phyloP scores from a whole-genome alignment of 2,797 vertebrate genomes.

The Coccyzus lansbergi region DNA sequence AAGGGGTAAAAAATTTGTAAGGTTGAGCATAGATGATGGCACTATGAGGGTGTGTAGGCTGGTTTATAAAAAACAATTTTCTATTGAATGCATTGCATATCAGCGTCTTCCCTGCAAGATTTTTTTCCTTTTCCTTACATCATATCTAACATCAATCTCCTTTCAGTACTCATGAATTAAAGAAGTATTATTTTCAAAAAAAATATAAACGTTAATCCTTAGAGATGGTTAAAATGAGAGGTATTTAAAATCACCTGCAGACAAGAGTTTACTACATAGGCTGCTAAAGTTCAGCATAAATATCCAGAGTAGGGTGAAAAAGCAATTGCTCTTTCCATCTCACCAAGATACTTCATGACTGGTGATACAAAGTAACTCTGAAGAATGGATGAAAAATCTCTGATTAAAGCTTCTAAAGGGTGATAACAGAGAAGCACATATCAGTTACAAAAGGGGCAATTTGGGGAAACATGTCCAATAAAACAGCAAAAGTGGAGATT shows the following conservation, averaged over 20 bases:
- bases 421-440: not conserved
- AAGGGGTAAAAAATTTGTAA: slow-evolving; percentile 23
- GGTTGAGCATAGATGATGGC: not conserved
- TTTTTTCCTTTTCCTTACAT: not conserved
- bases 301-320: not conserved
- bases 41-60: not conserved
- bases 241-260: not conserved
- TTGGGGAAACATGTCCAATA: not conserved
- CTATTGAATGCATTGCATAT: not conserved
- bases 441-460: not conserved
- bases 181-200: not conserved
- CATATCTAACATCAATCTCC: not conserved
- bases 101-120: not conserved
- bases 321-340: not conserved
- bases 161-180: not conserved
- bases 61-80: not conserved
- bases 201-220: not conserved
- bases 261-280: not conserved
- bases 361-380: not conserved
- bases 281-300: not conserved
- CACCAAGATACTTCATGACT: not conserved
- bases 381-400: not conserved
- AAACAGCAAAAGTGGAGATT: not conserved
- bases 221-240: not conserved
- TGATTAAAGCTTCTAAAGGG: not conserved